Base-by-base conservation (phyloP, 2,888 invertebrate genomes). In the Cephus nigrinus region DNA sequence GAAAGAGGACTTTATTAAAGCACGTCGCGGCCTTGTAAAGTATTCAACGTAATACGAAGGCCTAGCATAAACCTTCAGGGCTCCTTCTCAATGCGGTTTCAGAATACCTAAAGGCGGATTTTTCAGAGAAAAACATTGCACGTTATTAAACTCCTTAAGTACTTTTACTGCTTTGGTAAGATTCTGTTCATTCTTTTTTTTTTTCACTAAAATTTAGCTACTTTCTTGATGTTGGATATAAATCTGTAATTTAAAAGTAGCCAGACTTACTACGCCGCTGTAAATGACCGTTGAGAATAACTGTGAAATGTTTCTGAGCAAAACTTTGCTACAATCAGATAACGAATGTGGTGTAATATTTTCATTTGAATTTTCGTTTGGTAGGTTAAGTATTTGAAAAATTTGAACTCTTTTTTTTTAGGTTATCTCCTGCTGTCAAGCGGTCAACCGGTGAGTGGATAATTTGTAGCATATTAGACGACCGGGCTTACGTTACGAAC, bases 1-100 rank as follows among this genome's bases (percentile, higher is more conserved):
- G 71, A 71, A 71, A 31, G 32, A 71, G 12, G 71, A 71, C 71
- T 71, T 71, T 71, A 71, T 71, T 55, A 55, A 55, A 55, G 55
- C 15, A 23, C 55, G 55, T 55, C 55, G 2, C 55, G 9, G 15
- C 12, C 35, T 35, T 55, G 9, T 55, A 55, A 55, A 55, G 55
- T 9, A 55, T 55, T 23, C 15, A 9, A 23, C 23, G 23, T 9
- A 55, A 55, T 55, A 55, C 55, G 55, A 55, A 55, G 55, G 55
- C 55, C 40, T 55, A 55, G 40, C 23, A 23, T 23, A 55, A 55
- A 55, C 40, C 23, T 55, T 55, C 35, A 9, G 23, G 55, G 55
- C 55, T 55, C 55, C 2, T 23, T 55, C 23, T 55, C 55, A 23
- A 55, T 55, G 23, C 55, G 55, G 55, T 55, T 55, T 55, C 55